A percentile compares a stretch with the other conserved stretches of the same genome.
Conservation (phyloP, 2,113 vertebrate genomes). For the Pelvicachromis taeniatus region DNA sequence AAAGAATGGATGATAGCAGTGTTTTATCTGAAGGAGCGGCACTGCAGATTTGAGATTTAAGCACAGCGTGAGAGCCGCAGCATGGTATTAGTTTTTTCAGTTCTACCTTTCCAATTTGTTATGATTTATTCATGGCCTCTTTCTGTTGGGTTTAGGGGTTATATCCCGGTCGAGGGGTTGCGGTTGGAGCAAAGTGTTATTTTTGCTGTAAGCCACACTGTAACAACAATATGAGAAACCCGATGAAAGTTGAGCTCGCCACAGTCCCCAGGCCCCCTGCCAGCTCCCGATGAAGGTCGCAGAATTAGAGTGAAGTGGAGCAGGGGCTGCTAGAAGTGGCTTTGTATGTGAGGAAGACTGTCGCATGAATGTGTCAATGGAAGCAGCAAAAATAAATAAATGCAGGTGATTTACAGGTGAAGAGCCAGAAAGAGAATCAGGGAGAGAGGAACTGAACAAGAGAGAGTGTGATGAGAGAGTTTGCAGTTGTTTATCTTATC, state of each 20-base stretch:
- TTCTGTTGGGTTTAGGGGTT: constrained; percentile 39
- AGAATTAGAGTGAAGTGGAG: constrained; percentile 1
- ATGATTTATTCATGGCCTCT: constrained; percentile 44
- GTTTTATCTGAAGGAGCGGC: background rate
- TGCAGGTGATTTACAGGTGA: background rate
- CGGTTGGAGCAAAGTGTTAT: constrained; percentile 67
- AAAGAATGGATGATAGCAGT: background rate
- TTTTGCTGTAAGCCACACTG: constrained; percentile 71
- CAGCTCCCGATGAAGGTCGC: constrained; percentile 58
- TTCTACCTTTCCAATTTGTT: constrained; percentile 26
- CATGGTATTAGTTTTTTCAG: background rate
- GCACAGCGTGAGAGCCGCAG: background rate
- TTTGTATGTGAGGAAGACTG: background rate
- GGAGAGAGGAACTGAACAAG: background rate
- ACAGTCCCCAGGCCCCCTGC: constrained; percentile 56
- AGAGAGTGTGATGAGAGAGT: background rate
- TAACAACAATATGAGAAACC: constrained; percentile 67
- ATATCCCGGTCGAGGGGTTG: constrained; percentile 60
- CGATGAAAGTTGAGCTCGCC: constrained; percentile 64
- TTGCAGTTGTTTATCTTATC: constrained; percentile 5
- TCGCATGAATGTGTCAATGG: background rate
- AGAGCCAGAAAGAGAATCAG: background rate
- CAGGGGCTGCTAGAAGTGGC: constrained; percentile 6
- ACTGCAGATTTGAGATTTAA: background rate
- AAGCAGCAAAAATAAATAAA: background rate